phyloP scores from a whole-genome alignment of 1,140 invertebrate species.

The Eueides isabella region DNA sequence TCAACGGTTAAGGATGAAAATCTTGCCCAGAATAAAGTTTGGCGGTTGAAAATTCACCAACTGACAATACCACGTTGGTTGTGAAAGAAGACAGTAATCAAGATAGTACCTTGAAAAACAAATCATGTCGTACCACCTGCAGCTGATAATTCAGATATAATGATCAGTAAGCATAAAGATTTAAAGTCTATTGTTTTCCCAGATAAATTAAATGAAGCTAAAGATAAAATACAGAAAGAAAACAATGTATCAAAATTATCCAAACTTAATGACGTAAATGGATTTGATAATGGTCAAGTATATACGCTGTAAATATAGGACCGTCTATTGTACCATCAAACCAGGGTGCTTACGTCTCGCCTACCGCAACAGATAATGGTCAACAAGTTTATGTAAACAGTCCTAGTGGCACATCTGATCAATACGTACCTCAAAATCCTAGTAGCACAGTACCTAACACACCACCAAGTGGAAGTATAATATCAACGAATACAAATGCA shows the following conservation, averaged over 20 bases:
- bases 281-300: conserved; percentile 15
- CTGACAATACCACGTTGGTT: background rate
- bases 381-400: conserved; percentile 2
- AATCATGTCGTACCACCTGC: background rate
- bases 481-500: background rate
- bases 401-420: background rate
- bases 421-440: no score
- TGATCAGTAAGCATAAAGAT: conserved; percentile 16
- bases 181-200: conserved; percentile 23
- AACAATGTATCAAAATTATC: background rate
- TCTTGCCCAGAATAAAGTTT: background rate
- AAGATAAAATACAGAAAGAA: background rate
- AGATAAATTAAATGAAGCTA: conserved; percentile 18
- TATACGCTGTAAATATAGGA: conserved; percentile 34
- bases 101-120: conserved; percentile 9
- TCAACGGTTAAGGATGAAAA: background rate
- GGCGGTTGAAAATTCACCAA: background rate
- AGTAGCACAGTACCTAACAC: background rate
- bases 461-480: background rate
- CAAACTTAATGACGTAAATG: background rate
- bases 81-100: background rate
- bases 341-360: background rate
- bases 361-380: background rate
- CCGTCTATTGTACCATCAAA: background rate
- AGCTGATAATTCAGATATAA: background rate